Evolutionary conservation across 64 coral and sea anemone genomes (phyloP).

Genomic region (Exaiptasia diaphana): DNA sequence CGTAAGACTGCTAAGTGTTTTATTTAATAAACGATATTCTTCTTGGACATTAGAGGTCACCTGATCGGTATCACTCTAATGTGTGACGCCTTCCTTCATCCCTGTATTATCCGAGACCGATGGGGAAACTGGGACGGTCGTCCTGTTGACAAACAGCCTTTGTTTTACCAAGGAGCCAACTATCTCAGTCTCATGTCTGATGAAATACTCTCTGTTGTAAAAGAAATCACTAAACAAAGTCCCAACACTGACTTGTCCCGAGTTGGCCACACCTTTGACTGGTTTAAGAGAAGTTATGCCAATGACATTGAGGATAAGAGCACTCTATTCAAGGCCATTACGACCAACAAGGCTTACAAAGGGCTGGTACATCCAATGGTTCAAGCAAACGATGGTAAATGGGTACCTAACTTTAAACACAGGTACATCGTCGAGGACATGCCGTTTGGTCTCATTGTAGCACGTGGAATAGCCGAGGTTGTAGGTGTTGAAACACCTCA

Average conservation of each 20-base stretch:
- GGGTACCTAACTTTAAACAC: slow-evolving; percentile 30
- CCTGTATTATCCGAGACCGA: slow-evolving; percentile 12
- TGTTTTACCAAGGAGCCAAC: slow-evolving; percentile 34
- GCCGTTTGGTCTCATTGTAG: too few species aligned
- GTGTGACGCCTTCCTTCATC: slow-evolving; percentile 32
- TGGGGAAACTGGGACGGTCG: slow-evolving; percentile 41
- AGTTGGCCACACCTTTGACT: slow-evolving; percentile 4
- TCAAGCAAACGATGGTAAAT: neutral
- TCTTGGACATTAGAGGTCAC: slow-evolving; percentile 25
- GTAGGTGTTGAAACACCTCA: too few species aligned
- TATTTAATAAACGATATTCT: slow-evolving; percentile 15
- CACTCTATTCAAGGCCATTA: neutral
- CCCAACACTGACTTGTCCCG: slow-evolving; percentile 37
- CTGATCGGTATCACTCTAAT: slow-evolving; percentile 16
- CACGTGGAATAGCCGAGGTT: too few species aligned
- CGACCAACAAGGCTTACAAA: slow-evolving; percentile 28
- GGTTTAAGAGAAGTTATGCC: slow-evolving; percentile 4
- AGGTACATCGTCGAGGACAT: slow-evolving; percentile 44
- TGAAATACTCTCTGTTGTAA: neutral
- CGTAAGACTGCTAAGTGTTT: neutral
- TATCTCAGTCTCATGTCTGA: slow-evolving; percentile 8
- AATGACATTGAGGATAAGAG: slow-evolving; percentile 41
- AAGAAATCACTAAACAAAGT: neutral
- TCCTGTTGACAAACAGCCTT: neutral
- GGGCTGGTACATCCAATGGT: slow-evolving; percentile 41